Evolutionary conservation across 2,888 invertebrate genomes (phyloP), one percentile per base, ranked within the genome.

Genomic region (Boloria euphrosyne): DNA sequence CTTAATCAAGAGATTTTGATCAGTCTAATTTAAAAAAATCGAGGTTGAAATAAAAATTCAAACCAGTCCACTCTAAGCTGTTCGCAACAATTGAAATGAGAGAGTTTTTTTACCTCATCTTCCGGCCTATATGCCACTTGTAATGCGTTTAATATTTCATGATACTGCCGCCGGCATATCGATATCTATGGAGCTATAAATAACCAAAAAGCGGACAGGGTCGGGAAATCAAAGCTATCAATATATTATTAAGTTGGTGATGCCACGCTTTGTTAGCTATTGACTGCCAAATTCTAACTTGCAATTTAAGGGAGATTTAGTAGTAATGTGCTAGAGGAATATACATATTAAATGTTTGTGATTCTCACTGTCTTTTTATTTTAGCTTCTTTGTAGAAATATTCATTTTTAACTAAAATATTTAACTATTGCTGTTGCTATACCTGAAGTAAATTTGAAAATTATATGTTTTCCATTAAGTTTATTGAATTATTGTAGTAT

Each of bases 141-240:
- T 90, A 91, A 91, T 90, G 90, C 87, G 87, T 91, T 92, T 92
- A 91, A 91, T 92, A 91, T 92, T 92, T 91, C 91, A 92, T 89
- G 90, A 86, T 87, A 89, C 85, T 85, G 89, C 88, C 85, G 82
- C 78, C 73, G 78, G 86, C 83, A 81, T 86, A 87, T 86, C 90
- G 86, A 86, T 91, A 92, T 91, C 91, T 85, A 79, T 74, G 69
- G 72, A 69, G 79, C 86, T 85, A 92, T 92, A 90, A 92, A 92
- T 92, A 90, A 90, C 84, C 80, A 77, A 89, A 90, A 88, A 89
- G 74, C 78, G 76, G 76, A 72, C 79, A 78, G 81, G 78, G 78
- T 75, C 73, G 67, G 72, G 76, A 78, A 89, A 87, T 87, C 86
- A 84, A 87, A 87, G 82, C 83, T 88, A 91, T 92, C 89, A 92